Base-by-base conservation (phyloP, 2,113 vertebrate species). In the Nesoenas mayeri region DNA sequence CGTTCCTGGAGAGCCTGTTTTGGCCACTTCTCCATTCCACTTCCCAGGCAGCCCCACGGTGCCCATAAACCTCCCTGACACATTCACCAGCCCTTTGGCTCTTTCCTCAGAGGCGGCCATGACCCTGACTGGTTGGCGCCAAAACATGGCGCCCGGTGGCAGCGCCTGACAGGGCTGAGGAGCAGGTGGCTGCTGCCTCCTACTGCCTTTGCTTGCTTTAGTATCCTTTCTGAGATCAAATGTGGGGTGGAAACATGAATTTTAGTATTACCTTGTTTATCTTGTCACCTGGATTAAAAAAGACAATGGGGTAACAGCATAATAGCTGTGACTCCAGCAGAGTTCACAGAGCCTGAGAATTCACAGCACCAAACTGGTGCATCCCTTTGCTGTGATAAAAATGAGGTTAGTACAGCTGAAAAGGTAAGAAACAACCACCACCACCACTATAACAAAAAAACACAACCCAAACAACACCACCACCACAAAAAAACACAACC, bases 181-280 rank as follows among this genome's bases (percentile, higher is more conserved):
- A 48, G 29, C 1, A 0, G 20, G 29, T 0, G 2, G 2, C 19
- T 21, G 24, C n/a, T 25, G 24, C 48, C 40, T 12, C 38, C 47
- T 54, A 8, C 26, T 1, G 0, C 1, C 0, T 4, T 31, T 48
- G 19, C 7, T 60, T 14, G 17, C 22, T 48, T 32, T 73, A 32
- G 8, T n/a, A 18, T 4, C 40, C 40, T 24, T 53, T 32, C 51
- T 28, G 26, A 60, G 29, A 31, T 25, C 4, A 50, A 77, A 54
- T 11, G 11, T 28, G 11, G 11, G 16, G 32, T 47, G 24, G 7
- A 56, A 73, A 44, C 44, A 47, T 19, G 44, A 19, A 47, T 47
- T 47, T 47, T 47, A 19, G 18, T 47, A 47, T 47, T 47, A 47
- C 44, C 44, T 47, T 47, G 44, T 47, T 47, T 19, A 47, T 44